These are phyloP conservation scores for Aegotheles bennettii DNA, from an alignment of 2,113 vertebrate species.

Conservation along the genomic window DNA sequence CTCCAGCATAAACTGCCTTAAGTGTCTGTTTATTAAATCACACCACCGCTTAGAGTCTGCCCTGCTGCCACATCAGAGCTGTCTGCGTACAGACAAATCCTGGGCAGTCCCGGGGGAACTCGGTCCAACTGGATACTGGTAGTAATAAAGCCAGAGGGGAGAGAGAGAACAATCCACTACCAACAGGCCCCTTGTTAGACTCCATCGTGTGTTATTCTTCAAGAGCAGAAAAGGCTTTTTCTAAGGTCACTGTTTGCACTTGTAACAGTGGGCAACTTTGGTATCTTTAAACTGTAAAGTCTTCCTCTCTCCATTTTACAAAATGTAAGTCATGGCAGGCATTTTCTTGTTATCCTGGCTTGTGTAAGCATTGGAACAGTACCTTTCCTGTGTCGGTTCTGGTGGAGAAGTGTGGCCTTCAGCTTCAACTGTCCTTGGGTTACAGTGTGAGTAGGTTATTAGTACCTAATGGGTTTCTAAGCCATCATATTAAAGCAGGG, in stretches of 20 bases:
- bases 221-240: not conserved
- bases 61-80: constrained; percentile 67
- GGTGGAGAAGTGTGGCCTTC: not conserved
- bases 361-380: not conserved
- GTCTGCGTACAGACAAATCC: constrained; percentile 65
- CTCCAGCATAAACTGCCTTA: constrained; percentile 69
- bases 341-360: not conserved
- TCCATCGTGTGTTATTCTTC: not conserved
- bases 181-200: not conserved
- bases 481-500: not conserved
- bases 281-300: not conserved
- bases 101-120: constrained; percentile 38
- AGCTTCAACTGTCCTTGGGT: not conserved
- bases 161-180: not conserved
- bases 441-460: not conserved
- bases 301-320: not conserved
- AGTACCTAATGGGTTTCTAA: not conserved
- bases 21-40: constrained; percentile 77
- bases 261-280: not conserved
- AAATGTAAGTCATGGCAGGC: not conserved
- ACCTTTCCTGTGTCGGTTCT: not conserved
- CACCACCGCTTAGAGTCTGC: constrained; percentile 64
- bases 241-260: not conserved
- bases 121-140: constrained; percentile 47
- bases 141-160: not conserved